phyloP scores from a whole-genome alignment of 1,140 invertebrate species.

The Habropoda laboriosa region DNA sequence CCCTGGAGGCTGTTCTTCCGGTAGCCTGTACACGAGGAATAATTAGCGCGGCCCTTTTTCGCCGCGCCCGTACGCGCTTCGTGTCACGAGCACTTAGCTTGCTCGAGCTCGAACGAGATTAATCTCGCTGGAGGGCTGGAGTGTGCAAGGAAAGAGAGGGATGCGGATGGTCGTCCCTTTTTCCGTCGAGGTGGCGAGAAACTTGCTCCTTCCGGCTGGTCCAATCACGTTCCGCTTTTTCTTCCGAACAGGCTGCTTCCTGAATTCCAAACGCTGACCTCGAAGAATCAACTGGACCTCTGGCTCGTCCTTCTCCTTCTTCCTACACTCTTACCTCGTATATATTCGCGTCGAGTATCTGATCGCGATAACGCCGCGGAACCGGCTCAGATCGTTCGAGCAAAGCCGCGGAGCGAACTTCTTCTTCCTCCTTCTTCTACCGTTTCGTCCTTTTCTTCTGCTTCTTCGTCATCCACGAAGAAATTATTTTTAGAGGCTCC shows the following conservation, averaged over 20 bases:
- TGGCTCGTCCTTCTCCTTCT: slow-evolving; percentile 5
- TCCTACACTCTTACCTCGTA: slow-evolving; percentile 18
- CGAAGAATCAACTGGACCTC: slow-evolving; percentile 14
- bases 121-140: slow-evolving; percentile 42
- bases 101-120: slow-evolving; percentile 51
- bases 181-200: slow-evolving; percentile 35
- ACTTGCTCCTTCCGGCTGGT: slow-evolving; percentile 44
- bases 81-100: slow-evolving; percentile 56
- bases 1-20: no score
- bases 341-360: slow-evolving; percentile 24
- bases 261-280: slow-evolving; percentile 51
- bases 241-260: slow-evolving; percentile 42
- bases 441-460: background rate
- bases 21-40: background rate
- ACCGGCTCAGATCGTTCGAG: background rate
- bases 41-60: slow-evolving; percentile 27
- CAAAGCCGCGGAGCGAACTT: background rate
- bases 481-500: slow-evolving; percentile 30
- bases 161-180: background rate
- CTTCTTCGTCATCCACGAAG: no score
- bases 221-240: slow-evolving; percentile 49
- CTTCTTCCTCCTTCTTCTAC: background rate
- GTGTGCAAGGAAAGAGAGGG: no score
- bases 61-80: slow-evolving; percentile 9
- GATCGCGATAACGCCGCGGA: slow-evolving; percentile 36